Evolutionary conservation across 2,888 invertebrate genomes (phyloP).

Genomic region (Thera obeliscata): DNA sequence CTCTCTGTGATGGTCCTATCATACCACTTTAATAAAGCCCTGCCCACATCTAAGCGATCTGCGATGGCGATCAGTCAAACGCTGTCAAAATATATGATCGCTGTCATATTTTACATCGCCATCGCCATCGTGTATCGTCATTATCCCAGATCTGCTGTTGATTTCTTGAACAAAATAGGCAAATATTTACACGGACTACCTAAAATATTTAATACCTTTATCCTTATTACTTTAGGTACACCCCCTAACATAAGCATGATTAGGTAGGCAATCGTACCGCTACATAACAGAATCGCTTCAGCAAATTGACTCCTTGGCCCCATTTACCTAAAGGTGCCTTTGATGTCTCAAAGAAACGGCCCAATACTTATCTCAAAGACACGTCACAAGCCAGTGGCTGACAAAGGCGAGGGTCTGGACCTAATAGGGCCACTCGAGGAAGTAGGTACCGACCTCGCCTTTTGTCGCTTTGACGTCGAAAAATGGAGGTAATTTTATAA

Average conservation of each 20-base stretch:
- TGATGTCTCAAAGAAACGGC: conserved; percentile 72
- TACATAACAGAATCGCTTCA: conserved; percentile 35
- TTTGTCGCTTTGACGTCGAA: conserved; percentile 64
- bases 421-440: conserved; percentile 76
- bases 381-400: conserved; percentile 62
- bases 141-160: too few species aligned
- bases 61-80: too few species aligned
- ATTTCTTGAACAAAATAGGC: too few species aligned
- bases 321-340: conserved; percentile 52
- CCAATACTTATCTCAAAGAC: conserved; percentile 81
- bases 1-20: too few species aligned
- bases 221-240: too few species aligned
- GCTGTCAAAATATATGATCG: too few species aligned
- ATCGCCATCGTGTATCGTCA: too few species aligned
- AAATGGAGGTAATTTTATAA: conserved; percentile 76
- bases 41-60: too few species aligned
- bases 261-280: conserved; percentile 20
- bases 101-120: too few species aligned
- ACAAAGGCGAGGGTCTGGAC: conserved; percentile 76
- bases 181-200: too few species aligned
- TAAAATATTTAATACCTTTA: too few species aligned
- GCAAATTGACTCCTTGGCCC: conserved; percentile 46
- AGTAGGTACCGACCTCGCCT: conserved; percentile 58
- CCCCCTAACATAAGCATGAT: conserved; percentile 11
- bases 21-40: too few species aligned